Base-by-base conservation (phyloP, 1,140 invertebrate species). In the Antheraea mylitta region DNA sequence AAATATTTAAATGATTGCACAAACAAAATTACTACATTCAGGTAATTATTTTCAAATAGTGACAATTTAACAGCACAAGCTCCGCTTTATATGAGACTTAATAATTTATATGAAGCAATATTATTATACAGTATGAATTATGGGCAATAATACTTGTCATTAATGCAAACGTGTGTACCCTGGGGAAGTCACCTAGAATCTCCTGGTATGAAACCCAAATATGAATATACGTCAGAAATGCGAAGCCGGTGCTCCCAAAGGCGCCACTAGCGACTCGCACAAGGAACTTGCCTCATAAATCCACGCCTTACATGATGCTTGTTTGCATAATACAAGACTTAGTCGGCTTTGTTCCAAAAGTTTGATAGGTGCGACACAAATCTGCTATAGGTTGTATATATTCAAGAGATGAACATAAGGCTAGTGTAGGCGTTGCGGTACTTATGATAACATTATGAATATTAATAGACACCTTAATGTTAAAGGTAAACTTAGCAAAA, bases 311-410 rank as follows among this genome's bases (percentile, higher is more conserved):
- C 85, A 87, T 90, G 84, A 91, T 91, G 85, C 86, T 85, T 86
- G 86, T 91, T 91, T 91, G 89, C 87, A 91, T 91, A 91, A 91
- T 91, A 91, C 85, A 90, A 86, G 87, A 90, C 87, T 90, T 89
- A 91, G 86, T 81, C 86, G 83, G 89, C 84, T 89, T 89, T 90
- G 89, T 91, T 89, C 80, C 76, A 73, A 68, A 72, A 88, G 83
- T 86, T 89, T 89, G 86, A 89, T 87, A 86, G 81, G 83, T 87
- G 45, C 45, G 45, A 53, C 45, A 53, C 45, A 53, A 53, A 53
- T 53, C 45, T 13, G 45, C 45, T 53, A 53, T 53, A 53, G 7
- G n/a, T 7, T 42, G 11, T 53, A 53, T 53, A 16, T 53, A 53
- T 5, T n/a, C 10, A 16, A 53, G 45, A 53, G 11, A 53, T 16